These are phyloP conservation scores for Octodon degus DNA, from an alignment of 2,113 vertebrate species.

Conservation along the genomic window DNA sequence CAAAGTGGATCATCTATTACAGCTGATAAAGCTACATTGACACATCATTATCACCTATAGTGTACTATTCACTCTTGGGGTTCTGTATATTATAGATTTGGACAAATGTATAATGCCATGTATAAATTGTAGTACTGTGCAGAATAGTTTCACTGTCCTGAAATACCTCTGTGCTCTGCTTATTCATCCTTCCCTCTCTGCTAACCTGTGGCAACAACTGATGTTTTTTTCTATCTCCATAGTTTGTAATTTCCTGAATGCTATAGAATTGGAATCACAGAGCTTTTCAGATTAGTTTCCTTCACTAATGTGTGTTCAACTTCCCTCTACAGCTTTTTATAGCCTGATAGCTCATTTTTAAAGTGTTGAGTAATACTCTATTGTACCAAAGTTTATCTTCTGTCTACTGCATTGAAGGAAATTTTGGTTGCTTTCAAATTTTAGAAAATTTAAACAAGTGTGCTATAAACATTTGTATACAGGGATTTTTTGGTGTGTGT, in stretches of 20 bases:
- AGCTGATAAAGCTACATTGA: background rate
- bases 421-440: constrained; percentile 23
- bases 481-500: background rate
- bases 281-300: background rate
- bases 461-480: background rate
- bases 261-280: background rate
- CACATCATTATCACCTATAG: background rate
- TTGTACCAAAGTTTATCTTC: background rate
- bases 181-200: background rate
- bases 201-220: background rate
- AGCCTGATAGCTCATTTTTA: background rate
- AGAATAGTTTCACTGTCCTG: background rate
- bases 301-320: background rate
- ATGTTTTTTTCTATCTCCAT: background rate
- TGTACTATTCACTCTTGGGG: background rate
- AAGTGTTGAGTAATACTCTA: background rate
- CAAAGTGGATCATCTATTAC: background rate
- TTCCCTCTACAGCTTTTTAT: background rate
- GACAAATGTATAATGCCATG: background rate
- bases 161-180: background rate
- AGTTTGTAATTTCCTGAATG: background rate
- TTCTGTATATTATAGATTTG: background rate
- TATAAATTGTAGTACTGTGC: background rate
- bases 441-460: background rate
- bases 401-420: background rate